Evolutionary conservation across 2,113 vertebrate genomes (phyloP), one percentile per base, ranked within the genome.

Genomic region (Labeo rohita): DNA sequence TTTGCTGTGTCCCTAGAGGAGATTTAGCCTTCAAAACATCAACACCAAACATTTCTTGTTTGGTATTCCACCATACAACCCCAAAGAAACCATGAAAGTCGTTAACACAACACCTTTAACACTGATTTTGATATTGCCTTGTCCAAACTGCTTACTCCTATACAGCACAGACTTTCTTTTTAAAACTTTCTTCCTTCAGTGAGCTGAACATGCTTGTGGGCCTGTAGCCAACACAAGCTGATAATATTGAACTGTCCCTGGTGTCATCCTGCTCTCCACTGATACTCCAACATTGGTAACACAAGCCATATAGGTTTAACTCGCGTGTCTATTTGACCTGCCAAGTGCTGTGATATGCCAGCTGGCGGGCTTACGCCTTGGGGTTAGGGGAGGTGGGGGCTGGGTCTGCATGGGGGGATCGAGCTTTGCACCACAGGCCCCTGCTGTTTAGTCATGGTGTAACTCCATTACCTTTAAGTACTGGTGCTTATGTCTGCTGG

Each of bases 381-480:
- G 89, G 56, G 56, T 61, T 61, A n/a, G 90, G 89, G 54, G 80
- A 86, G 88, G 87, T 28, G 70, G 87, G 88, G 91, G 92, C 90
- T 90, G 92, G 89, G 89, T 83, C 18, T 90, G 91, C 91, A 90
- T 91, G 80, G 86, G 85, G 89, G 88, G 92, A 93, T 89, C 88
- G 88, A 89, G 89, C 90, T 74, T 87, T 87, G 85, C 80, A 92
- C 93, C 91, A 70, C 89, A 84, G 92, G 91, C 92, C 83, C 88
- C 92, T 87, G 86, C 88, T 83, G 88, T 93, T 94, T 93, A 91
- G 90, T 92, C 91, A 91, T 88, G 91, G 93, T 90, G 90, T 91
- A 90, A 94, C 92, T 94, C 93, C 92, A 95, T 95, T 95, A 94
- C 93, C 90, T 95, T 95, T 95, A 94, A 95, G 92, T 92, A 93